A percentile compares a stretch with the other conserved stretches of the same genome.
Evolutionary conservation across 2,113 vertebrate species (phyloP).

Genomic region (Eulacestoma nigropectus): DNA sequence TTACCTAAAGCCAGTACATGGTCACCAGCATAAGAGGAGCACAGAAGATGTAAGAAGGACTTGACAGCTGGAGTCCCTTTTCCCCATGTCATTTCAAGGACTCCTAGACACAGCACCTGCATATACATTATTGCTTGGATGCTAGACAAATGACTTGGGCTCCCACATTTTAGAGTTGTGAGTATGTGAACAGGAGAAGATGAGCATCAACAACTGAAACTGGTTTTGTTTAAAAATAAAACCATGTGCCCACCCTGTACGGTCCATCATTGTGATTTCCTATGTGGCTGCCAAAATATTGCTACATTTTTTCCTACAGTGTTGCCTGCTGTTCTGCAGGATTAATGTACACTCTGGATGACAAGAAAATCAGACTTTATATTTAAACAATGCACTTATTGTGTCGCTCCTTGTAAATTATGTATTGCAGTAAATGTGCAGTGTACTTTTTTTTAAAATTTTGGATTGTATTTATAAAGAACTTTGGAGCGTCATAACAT

Average conservation of each 20-base stretch:
- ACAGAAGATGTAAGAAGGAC: background rate
- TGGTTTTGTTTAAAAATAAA: background rate
- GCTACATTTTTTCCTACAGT: background rate
- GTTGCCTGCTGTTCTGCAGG: background rate
- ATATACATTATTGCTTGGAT: background rate
- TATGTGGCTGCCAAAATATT: background rate
- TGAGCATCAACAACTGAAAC: background rate
- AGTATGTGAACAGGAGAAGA: background rate
- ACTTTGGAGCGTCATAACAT: background rate
- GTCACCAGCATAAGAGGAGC: background rate
- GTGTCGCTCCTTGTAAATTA: background rate
- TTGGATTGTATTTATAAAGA: background rate
- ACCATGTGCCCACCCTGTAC: background rate
- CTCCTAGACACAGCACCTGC: background rate
- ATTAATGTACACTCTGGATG: background rate
- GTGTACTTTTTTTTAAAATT: background rate
- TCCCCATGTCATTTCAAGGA: background rate
- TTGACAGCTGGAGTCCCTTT: background rate
- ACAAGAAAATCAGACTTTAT: background rate
- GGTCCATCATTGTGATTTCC: background rate
- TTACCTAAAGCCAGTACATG: background rate
- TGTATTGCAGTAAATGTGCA: background rate
- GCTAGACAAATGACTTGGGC: background rate
- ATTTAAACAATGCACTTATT: background rate
- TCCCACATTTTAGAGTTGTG: background rate